A percentile compares a stretch with the other conserved stretches of the same genome.
Conservation (phyloP, 2,113 vertebrate genomes). For the Xiphophorus maculatus region DNA sequence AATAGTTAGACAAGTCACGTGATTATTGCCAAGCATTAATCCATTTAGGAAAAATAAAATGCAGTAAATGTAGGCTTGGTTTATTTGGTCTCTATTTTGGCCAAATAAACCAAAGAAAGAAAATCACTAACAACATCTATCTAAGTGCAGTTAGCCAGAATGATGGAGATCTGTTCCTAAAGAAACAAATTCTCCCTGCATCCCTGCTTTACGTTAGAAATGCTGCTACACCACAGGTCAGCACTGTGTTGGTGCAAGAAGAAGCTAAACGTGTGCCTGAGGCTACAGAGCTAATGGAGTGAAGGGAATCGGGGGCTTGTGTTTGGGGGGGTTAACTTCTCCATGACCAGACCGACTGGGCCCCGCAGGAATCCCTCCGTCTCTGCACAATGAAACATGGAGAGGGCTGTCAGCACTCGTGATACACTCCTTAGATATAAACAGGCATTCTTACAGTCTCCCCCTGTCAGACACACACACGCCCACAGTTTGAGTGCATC, state of each 20-base stretch:
- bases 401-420: conserved; percentile 72
- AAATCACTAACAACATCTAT: no score
- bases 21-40: not conserved
- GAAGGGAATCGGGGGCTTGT: not conserved
- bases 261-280: conserved; percentile 17
- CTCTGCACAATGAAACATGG: conserved; percentile 75
- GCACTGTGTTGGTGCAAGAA: conserved; percentile 2
- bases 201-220: conserved; percentile 23
- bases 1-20: not conserved
- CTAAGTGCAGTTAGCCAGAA: no score
- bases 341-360: conserved; percentile 64
- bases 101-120: no score
- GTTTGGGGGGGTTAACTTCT: conserved; percentile 25
- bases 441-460: conserved; percentile 50
- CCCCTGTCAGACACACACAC: conserved; percentile 32
- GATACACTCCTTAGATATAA: conserved; percentile 72
- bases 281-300: conserved; percentile 9
- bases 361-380: conserved; percentile 55
- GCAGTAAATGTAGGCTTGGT: not conserved
- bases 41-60: no score
- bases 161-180: no score
- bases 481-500: conserved; percentile 27
- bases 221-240: conserved; percentile 1
- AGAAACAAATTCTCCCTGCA: conserved; percentile 1
- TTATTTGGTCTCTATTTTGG: not conserved